Evolutionary conservation across 2,888 invertebrate species (phyloP).

Genomic region (Tupiocoris notatus): DNA sequence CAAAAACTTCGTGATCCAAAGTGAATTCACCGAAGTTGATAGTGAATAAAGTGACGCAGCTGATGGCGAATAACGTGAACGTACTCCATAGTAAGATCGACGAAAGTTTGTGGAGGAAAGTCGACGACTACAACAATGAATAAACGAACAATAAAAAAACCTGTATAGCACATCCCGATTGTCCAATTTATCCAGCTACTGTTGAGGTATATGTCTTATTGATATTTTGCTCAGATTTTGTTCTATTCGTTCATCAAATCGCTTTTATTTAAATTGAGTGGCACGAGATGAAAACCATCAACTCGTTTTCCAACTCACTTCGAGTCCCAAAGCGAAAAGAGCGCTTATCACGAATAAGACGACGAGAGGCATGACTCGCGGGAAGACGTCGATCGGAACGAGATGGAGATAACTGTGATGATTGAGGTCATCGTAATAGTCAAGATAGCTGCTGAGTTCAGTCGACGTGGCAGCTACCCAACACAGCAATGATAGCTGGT

Average conservation of each 20-base stretch:
- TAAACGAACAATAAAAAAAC: too few species aligned
- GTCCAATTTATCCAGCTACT: too few species aligned
- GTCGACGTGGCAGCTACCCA: conserved; percentile 8
- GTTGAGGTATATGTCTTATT: too few species aligned
- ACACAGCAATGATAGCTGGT: conserved; percentile 22
- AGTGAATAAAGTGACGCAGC: background rate
- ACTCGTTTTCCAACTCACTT: too few species aligned
- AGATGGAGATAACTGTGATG: conserved; percentile 30
- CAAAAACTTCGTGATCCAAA: background rate
- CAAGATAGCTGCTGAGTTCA: conserved; percentile 27
- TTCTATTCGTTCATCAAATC: too few species aligned
- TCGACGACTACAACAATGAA: conserved; percentile 2
- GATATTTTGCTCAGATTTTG: too few species aligned
- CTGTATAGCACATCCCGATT: too few species aligned
- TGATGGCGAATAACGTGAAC: background rate
- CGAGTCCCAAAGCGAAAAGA: conserved; percentile 23
- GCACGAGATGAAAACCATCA: too few species aligned
- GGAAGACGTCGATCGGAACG: conserved; percentile 27
- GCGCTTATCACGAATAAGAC: conserved; percentile 3
- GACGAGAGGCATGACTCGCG: conserved; percentile 26
- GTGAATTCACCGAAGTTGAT: conserved; percentile 13
- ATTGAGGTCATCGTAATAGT: conserved; percentile 29
- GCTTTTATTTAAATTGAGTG: too few species aligned
- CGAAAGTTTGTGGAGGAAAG: conserved; percentile 13
- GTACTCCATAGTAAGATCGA: background rate